Evolutionary conservation across 2,797 vertebrate genomes (phyloP).

Genomic region (Macrochelys suwanniensis): DNA sequence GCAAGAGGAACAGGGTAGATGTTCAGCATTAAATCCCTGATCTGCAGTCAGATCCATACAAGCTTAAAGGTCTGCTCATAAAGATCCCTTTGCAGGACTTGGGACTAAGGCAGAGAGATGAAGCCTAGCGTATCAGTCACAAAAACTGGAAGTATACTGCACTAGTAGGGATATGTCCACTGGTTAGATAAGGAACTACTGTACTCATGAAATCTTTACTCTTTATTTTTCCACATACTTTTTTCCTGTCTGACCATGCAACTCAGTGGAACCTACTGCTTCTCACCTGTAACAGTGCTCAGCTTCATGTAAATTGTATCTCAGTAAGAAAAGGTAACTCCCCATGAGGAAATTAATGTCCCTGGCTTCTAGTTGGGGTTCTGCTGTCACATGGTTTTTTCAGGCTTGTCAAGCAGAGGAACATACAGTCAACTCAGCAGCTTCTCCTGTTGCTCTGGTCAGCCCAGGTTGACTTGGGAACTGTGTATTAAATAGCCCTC

Average conservation of each 20-base stretch:
- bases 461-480: not conserved
- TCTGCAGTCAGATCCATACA: not conserved
- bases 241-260: not conserved
- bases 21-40: too few species aligned
- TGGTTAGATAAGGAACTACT: not conserved
- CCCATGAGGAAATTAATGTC: not conserved
- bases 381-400: not conserved
- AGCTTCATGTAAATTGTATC: not conserved
- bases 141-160: not conserved
- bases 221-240: not conserved
- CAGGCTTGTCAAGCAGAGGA: not conserved
- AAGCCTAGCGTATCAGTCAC: not conserved
- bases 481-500: not conserved
- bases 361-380: not conserved
- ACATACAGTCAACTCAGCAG: not conserved
- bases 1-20: not conserved
- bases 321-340: not conserved
- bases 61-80: not conserved
- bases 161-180: too few species aligned
- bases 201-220: not conserved
- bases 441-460: not conserved
- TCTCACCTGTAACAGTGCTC: not conserved
- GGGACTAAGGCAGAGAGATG: not conserved
- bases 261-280: not conserved
- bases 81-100: not conserved